phyloP scores from a whole-genome alignment of 2,888 invertebrate genomes.

The Cecidostiba fungosa region DNA sequence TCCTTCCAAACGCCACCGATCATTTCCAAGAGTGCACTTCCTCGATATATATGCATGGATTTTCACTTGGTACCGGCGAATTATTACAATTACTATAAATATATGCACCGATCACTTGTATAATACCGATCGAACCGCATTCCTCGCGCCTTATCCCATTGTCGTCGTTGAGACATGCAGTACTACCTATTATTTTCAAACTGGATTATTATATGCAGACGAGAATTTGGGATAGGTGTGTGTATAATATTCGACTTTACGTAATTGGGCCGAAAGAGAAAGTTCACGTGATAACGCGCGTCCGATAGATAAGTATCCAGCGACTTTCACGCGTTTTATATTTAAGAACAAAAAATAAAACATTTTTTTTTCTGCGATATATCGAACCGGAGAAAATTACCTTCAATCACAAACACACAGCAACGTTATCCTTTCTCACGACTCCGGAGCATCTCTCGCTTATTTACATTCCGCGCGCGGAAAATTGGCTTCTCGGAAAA shows the following conservation, averaged over 20 bases:
- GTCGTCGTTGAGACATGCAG: neutral
- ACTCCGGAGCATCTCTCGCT: neutral
- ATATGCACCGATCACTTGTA: neutral
- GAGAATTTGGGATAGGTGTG: neutral
- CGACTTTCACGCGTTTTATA: conserved; percentile 1
- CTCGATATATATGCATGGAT: neutral
- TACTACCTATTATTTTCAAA: neutral
- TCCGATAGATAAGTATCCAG: neutral
- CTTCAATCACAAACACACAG: neutral
- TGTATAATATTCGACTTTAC: neutral
- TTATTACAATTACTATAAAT: neutral
- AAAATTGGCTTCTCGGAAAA: neutral
- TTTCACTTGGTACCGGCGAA: conserved; percentile 12
- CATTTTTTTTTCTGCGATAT: too few relatives aligned
- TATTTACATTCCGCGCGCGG: neutral
- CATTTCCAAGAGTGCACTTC: neutral
- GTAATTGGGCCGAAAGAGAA: conserved; percentile 12
- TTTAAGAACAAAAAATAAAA: neutral
- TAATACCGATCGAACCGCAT: conserved; percentile 50
- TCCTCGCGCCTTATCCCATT: too few relatives aligned
- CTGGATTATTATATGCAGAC: neutral
- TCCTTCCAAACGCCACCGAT: neutral
- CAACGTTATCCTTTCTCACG: neutral
- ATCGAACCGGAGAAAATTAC: neutral
- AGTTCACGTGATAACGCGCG: neutral